A percentile compares a stretch with the other conserved stretches of the same genome.
These are phyloP conservation scores for Gymnogyps californianus DNA, from an alignment of 2,113 vertebrate genomes.

Conservation along the genomic window DNA sequence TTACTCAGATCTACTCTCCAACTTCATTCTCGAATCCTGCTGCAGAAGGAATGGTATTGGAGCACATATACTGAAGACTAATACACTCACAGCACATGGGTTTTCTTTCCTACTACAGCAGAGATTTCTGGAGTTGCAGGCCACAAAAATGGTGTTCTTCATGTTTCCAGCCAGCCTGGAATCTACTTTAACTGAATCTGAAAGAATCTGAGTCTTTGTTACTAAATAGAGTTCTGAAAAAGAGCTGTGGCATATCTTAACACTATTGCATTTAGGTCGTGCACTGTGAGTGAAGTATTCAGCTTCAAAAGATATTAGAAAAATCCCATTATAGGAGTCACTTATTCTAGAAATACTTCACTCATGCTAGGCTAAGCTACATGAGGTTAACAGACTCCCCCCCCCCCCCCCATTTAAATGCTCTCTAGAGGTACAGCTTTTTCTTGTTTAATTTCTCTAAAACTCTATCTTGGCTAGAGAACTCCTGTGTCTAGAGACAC, in stretches of 20 bases:
- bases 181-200: background rate
- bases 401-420: background rate
- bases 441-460: background rate
- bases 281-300: background rate
- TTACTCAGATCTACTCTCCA: background rate
- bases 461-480: background rate
- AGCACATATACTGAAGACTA: background rate
- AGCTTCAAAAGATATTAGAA: background rate
- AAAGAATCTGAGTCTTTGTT: background rate
- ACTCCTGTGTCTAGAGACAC: background rate
- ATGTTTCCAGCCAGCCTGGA: background rate
- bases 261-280: background rate
- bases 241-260: background rate
- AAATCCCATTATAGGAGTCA: background rate
- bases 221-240: background rate
- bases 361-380: background rate
- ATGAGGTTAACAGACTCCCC: background rate
- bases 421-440: background rate
- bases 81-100: accelerated
- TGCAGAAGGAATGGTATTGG: background rate
- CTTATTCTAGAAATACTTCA: background rate
- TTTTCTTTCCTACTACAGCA: background rate
- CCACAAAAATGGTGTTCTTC: background rate
- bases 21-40: background rate
- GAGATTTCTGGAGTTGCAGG: background rate